These are phyloP conservation scores for Urocyon cinereoargenteus DNA, from an alignment of 2,797 vertebrate species.

Conservation along the genomic window DNA sequence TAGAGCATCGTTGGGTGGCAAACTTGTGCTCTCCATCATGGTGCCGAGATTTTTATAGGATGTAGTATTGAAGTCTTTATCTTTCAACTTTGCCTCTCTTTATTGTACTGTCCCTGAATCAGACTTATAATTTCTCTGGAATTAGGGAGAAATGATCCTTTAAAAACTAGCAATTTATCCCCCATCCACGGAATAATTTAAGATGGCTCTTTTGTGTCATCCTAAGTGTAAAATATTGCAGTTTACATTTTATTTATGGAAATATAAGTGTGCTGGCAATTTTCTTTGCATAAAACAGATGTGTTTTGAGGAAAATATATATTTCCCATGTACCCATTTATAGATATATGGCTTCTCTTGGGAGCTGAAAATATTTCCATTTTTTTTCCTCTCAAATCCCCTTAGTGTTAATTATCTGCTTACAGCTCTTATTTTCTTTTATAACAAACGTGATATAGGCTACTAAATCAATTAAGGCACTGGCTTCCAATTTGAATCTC, in stretches of 20 bases:
- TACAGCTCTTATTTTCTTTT: conserved; percentile 77
- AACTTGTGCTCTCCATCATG: not conserved
- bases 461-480: conserved; percentile 76
- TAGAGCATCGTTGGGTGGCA: not conserved
- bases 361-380: conserved; percentile 51
- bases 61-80: not conserved
- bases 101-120: not conserved
- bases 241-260: conserved; percentile 59
- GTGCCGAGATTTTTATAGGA: not conserved
- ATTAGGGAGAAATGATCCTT: not conserved
- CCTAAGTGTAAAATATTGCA: conserved; percentile 20
- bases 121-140: conserved; percentile 21
- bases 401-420: conserved; percentile 84
- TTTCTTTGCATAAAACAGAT: conserved; percentile 64
- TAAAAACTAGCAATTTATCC: not conserved
- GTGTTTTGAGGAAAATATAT: conserved; percentile 53
- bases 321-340: conserved; percentile 40
- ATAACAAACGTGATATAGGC: conserved; percentile 72
- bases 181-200: not conserved
- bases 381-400: conserved; percentile 50
- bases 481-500: conserved; percentile 67
- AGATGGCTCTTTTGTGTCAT: not conserved
- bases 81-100: not conserved
- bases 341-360: conserved; percentile 53
- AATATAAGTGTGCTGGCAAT: conserved; percentile 8